Percentiles rank a stretch among this genome's conserved stretches.
Evolutionary conservation across 2,797 vertebrate species (phyloP).

Genomic region (Molossus alvarezi): DNA sequence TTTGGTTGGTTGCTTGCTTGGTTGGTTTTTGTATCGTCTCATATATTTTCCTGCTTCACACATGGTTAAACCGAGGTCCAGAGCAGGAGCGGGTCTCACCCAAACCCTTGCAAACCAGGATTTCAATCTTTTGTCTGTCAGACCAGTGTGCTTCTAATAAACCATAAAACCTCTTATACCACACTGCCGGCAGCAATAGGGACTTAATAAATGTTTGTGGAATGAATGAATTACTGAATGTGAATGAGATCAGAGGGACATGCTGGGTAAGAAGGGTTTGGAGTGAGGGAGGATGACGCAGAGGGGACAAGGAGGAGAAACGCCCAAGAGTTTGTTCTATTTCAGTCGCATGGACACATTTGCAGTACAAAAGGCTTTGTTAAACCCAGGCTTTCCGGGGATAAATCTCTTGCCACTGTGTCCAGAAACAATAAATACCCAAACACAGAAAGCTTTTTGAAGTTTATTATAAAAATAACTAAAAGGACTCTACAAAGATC

Average conservation of each 20-base stretch:
- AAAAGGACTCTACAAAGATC: not conserved
- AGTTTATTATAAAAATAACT: slow-evolving; percentile 72
- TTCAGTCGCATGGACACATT: slow-evolving; percentile 24
- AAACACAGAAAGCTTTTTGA: slow-evolving; percentile 55
- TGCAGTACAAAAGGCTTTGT: slow-evolving; percentile 55
- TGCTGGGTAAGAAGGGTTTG: not conserved
- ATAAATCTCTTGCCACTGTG: slow-evolving; percentile 43
- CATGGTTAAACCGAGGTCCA: not conserved
- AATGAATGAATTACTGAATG: slow-evolving; percentile 45
- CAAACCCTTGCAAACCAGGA: not conserved
- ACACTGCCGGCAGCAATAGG: not conserved
- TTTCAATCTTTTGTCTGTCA: not conserved
- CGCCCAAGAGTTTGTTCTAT: slow-evolving; percentile 29
- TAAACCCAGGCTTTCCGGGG: slow-evolving; percentile 57
- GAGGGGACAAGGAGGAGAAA: not conserved
- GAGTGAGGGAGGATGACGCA: not conserved
- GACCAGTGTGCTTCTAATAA: slow-evolving; percentile 14
- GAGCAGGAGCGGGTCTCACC: not conserved
- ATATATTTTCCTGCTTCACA: not conserved
- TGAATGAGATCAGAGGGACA: slow-evolving; percentile 35
- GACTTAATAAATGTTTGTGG: not conserved
- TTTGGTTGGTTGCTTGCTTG: not conserved
- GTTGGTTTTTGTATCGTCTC: not conserved
- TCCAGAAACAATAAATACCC: slow-evolving; percentile 61
- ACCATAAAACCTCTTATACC: not conserved